Base-by-base conservation (phyloP, 2,113 vertebrate species). In the Antennarius striatus region DNA sequence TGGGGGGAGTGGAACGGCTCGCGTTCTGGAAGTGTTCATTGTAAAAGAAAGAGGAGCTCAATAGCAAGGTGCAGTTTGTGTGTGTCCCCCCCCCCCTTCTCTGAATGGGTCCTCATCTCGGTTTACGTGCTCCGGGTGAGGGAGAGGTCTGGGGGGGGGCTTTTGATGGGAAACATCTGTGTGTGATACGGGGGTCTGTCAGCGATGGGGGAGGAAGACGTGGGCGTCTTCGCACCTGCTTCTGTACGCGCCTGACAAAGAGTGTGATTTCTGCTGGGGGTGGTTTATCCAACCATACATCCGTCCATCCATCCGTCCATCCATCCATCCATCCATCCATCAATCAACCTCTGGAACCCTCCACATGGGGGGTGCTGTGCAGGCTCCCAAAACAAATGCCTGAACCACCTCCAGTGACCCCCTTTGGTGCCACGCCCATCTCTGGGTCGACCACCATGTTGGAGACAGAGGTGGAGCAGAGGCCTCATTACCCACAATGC, bases 101-200 rank as follows among this genome's bases (percentile, higher is more conserved):
- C 92, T 96, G 94, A 90, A 92, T 79, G 80, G 86, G 64, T 94
- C 81, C 77, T 94, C 93, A 91, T 94, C 89, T 92, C 68, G 69
- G 94, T 95, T 93, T 94, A 86, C 91, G 91, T 91, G 90, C 90
- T 93, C 77, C 79, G 91, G 92, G 90, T 88, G 89, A 36, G 32
- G 32, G 82, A 91, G 85, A 90, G 84, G 90, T 77, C 84, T 67
- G 86, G 32, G 32, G 32, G 22, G 86, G 76, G 62, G 88, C 83
- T 94, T 91, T 95, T 95, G 94, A 96, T 94, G 93, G 94, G 94
- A 93, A 94, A 91, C 96, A 97, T 96, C 95, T 98, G 95, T 92
- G 94, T 94, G 92, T 95, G 94, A 95, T 93, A 76, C 29, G 93
- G 93, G 93, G 93, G 94, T 88, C 93, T 55, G 89, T 91, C 91